phyloP scores from a whole-genome alignment of 2,888 invertebrate genomes.

The Cacoxenus indagator region DNA sequence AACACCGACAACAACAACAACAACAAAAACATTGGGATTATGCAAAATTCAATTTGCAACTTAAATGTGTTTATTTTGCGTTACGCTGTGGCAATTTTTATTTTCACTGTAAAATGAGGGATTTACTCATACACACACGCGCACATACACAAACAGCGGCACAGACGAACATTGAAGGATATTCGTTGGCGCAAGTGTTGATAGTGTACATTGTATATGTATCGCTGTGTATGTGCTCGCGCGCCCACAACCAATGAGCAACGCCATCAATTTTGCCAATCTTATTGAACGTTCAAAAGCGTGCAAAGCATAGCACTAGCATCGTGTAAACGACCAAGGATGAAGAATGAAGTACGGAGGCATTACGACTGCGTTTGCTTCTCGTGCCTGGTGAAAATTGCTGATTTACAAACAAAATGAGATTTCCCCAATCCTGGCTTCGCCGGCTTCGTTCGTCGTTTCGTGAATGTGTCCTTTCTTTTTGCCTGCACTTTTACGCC shows the following conservation, averaged over 20 bases:
- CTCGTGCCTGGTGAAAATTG: constrained; percentile 49
- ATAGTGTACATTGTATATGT: constrained; percentile 16
- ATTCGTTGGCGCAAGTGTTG: constrained; percentile 13
- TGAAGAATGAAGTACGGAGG: not conserved
- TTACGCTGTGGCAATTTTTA: constrained; percentile 63
- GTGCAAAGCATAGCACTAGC: constrained; percentile 18
- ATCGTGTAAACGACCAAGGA: not conserved
- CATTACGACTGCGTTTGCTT: not conserved
- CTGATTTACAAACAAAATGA: constrained; percentile 66
- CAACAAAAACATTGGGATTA: constrained; percentile 50
- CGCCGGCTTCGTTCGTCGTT: not conserved
- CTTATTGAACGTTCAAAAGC: constrained; percentile 63
- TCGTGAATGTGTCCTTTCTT: not conserved
- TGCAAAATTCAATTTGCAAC: constrained; percentile 68
- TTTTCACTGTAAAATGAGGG: constrained; percentile 60
- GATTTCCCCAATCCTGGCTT: constrained; percentile 40
- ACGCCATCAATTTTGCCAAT: constrained; percentile 65
- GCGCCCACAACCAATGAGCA: constrained; percentile 45
- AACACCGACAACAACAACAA: not conserved
- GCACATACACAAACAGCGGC: not conserved
- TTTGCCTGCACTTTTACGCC: not conserved
- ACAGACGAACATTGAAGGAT: not conserved
- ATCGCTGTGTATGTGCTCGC: constrained; percentile 15
- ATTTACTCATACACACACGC: constrained; percentile 46
- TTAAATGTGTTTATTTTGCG: constrained; percentile 69